phyloP scores from a whole-genome alignment of 1,140 invertebrate genomes.

The Oncopeltus fasciatus region DNA sequence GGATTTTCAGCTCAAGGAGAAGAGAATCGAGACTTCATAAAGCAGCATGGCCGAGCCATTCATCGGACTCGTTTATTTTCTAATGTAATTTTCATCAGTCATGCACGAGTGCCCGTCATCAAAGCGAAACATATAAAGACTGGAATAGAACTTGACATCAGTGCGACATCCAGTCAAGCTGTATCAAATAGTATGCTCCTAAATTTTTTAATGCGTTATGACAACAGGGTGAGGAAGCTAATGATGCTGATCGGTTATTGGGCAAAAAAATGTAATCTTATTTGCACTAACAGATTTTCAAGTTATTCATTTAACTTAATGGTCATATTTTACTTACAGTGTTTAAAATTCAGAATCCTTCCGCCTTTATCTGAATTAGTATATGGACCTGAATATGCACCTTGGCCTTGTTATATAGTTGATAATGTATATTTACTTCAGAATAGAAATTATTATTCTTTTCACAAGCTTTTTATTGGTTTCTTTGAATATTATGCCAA shows the following conservation, averaged over 20 bases:
- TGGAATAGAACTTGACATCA: conserved; percentile 7
- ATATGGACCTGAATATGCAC: background rate
- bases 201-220: background rate
- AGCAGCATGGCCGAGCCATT: background rate
- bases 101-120: conserved; percentile 4
- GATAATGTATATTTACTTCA: background rate
- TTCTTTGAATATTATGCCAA: conserved; percentile 1
- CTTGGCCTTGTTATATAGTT: background rate
- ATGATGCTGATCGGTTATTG: conserved; percentile 9
- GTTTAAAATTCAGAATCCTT: background rate
- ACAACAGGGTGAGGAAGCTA: background rate
- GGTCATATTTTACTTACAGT: conserved; percentile 5
- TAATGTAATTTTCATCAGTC: background rate
- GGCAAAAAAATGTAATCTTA: background rate
- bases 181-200: background rate
- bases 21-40: background rate
- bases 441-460: background rate
- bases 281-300: background rate
- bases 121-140: background rate
- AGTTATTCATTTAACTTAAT: conserved; percentile 3
- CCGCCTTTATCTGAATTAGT: background rate
- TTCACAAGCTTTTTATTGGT: background rate
- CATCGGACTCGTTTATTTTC: background rate
- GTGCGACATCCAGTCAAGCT: conserved; percentile 3
- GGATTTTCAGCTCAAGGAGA: background rate